Base-by-base conservation (phyloP, 2,888 invertebrate genomes). In the Agrochola circellaris region DNA sequence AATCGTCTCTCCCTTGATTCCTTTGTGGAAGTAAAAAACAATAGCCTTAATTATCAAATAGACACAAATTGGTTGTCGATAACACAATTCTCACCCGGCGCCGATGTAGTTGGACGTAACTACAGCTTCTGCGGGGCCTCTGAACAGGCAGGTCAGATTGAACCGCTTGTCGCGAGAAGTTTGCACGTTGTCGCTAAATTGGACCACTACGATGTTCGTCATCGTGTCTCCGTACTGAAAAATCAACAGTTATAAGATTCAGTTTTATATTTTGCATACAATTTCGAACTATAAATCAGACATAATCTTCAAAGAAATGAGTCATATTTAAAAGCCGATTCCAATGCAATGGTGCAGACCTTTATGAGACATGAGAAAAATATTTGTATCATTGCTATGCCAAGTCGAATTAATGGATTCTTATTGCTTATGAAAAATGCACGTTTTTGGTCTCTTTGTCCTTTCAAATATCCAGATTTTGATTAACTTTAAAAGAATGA, bases 21-120 rank as follows among this genome's bases (percentile, higher is more conserved):
- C 5, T 67, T 30, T 0, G 23, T 30, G 20, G 56, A n/a, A 13
- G 20, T 23, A 20, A 58, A 58, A 58, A 70, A 73, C 71, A 82
- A 56, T 64, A 38, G n/a, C 11, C n/a, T 68, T 45, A 30, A 67
- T 86, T 90, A 91, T 86, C 90, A 90, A 90, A 91, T 88, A 89
- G 90, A 90, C 89, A 86, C 81, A 79, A 62, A 70, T 76, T 65
- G 58, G 54, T 71, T 68, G 48, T 76, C 79, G 66, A 68, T 81
- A 73, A 74, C 54, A 38, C 68, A 78, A 75, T 85, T 91, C 97
- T 97, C 97, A 98, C 99, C 99, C 99, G 87, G 99, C 98, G 88
- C 99, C 99, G 90, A 99, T 99, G 93, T 99, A 99, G 89, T 98
- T 98, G 45, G 99, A 99, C 26, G 99, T 99, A 75, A 99, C 99